Conservation (phyloP, 2,797 vertebrate genomes). For the Avahi laniger region DNA sequence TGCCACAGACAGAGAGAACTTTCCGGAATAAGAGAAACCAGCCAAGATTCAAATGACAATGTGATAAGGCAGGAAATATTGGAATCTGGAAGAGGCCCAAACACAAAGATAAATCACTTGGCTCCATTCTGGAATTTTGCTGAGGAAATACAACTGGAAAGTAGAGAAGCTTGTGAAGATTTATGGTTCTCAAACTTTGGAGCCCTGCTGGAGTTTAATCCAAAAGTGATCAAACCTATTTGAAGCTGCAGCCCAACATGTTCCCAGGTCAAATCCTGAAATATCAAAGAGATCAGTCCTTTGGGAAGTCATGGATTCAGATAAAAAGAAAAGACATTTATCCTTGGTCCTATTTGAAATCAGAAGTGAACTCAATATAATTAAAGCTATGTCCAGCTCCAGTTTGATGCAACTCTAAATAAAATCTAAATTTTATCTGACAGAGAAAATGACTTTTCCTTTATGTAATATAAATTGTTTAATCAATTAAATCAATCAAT, state of each 20-base stretch:
- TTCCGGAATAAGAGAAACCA: not conserved
- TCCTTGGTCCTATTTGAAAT: not conserved
- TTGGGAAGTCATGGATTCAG: not conserved
- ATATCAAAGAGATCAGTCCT: not conserved
- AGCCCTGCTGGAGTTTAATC: not conserved
- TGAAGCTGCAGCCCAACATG: not conserved
- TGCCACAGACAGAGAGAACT: not conserved
- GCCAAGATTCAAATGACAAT: not conserved
- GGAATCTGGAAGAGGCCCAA: not conserved
- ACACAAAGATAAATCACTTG: constrained; percentile 1
- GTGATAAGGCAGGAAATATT: not conserved
- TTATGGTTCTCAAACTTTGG: not conserved
- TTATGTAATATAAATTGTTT: not conserved
- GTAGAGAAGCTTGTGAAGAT: not conserved
- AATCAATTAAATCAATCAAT: not conserved
- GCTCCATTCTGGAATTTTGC: not conserved
- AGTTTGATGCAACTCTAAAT: not conserved
- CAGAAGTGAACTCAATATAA: not conserved
- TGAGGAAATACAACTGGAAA: not conserved
- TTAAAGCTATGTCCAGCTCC: not conserved
- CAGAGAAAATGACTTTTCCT: not conserved
- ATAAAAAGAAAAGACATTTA: not conserved
- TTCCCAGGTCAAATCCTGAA: not conserved
- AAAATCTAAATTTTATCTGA: constrained; percentile 33
- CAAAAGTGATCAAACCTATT: not conserved